phyloP scores from a whole-genome alignment of 1,140 invertebrate genomes.

The Chironomus striatipennis region DNA sequence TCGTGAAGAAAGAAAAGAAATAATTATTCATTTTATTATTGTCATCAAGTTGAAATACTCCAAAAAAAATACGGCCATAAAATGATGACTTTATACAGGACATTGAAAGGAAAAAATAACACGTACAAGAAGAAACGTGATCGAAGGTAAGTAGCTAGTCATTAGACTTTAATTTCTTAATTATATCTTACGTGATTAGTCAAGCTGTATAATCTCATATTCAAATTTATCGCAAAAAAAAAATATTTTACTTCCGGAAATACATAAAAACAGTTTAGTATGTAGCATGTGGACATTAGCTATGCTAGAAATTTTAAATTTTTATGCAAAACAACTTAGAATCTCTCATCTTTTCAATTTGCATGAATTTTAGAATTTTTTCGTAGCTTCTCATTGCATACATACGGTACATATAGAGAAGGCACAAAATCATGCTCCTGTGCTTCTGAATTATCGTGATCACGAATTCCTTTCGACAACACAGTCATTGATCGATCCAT shows the following conservation, averaged over 20 bases:
- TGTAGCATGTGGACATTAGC: too few species aligned
- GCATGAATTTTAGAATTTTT: too few species aligned
- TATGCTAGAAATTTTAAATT: too few species aligned
- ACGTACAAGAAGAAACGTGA: conserved; percentile 2
- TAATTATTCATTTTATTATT: too few species aligned
- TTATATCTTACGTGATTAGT: not conserved
- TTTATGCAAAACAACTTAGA: too few species aligned
- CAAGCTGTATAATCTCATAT: too few species aligned
- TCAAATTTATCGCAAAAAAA: not conserved
- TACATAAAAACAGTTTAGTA: not conserved
- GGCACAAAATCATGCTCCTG: not conserved
- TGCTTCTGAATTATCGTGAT: not conserved
- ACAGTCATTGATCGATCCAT: conserved; percentile 1
- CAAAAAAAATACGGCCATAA: not conserved
- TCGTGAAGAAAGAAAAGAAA: too few species aligned
- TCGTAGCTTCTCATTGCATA: too few species aligned
- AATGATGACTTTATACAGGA: conserved; percentile 13
- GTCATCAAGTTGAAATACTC: not conserved
- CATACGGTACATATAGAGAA: not conserved
- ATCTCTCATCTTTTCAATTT: too few species aligned
- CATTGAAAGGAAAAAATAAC: not conserved
- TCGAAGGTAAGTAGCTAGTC: conserved; percentile 6
- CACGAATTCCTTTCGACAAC: not conserved
- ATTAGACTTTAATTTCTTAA: not conserved
- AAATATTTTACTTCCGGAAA: not conserved